Evolutionary conservation across 37 sponge, comb jelly and placozoan genomes (phyloP).

Genomic region (Lycopodina hypogea): DNA sequence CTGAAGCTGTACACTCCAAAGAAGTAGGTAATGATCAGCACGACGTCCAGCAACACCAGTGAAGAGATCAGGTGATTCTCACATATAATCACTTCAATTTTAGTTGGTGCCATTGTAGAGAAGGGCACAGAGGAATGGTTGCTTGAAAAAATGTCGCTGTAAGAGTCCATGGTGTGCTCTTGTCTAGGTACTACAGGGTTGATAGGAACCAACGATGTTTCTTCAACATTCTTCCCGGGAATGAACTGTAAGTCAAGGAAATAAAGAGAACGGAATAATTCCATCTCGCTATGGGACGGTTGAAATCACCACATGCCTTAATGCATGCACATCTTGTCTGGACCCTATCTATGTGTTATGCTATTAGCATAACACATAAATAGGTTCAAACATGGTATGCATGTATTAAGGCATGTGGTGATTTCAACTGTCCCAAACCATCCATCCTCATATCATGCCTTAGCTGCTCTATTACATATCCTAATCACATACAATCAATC

Average conservation of each 20-base stretch:
- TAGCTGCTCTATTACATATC: too few relatives aligned
- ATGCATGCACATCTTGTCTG: too few relatives aligned
- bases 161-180: not conserved
- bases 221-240: not conserved
- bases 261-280: too few relatives aligned
- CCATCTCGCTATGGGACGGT: too few relatives aligned
- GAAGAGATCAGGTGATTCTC: conserved; percentile 26
- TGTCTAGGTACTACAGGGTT: not conserved
- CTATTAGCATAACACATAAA: too few relatives aligned
- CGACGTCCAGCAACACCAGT: conserved; percentile 26
- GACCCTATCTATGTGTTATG: too few relatives aligned
- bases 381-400: too few relatives aligned
- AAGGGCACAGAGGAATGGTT: not conserved
- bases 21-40: conserved; percentile 44
- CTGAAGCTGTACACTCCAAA: conserved; percentile 63
- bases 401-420: too few relatives aligned
- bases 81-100: conserved; percentile 32
- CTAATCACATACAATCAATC: too few relatives aligned
- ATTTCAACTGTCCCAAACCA: too few relatives aligned
- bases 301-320: too few relatives aligned
- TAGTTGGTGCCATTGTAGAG: not conserved
- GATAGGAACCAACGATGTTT: not conserved
- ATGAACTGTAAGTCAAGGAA: not conserved
- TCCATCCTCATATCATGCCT: too few relatives aligned
- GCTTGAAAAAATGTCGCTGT: not conserved